These are phyloP conservation scores for Eumeta japonica DNA, from an alignment of 1,140 invertebrate genomes.

Conservation along the genomic window DNA sequence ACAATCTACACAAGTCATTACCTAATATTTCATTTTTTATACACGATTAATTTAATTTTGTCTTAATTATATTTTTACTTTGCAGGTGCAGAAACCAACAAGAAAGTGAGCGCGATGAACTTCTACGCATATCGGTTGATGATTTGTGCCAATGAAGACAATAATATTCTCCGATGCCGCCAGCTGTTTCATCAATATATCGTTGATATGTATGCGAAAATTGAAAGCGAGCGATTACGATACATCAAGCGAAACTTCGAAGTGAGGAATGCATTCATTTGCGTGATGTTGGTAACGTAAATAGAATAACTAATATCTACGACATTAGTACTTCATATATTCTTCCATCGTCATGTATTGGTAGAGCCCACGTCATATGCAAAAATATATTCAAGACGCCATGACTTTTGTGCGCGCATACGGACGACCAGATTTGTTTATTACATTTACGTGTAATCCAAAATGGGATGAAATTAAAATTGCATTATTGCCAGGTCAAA, in stretches of 20 bases:
- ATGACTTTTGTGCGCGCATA: conserved; percentile 43
- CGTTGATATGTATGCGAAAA: too few relatives aligned
- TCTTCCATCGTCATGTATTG: conserved; percentile 20
- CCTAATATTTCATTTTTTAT: too few relatives aligned
- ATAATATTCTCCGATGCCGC: conserved; percentile 21
- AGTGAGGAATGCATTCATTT: conserved; percentile 50
- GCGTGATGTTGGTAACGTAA: conserved; percentile 15
- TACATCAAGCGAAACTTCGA: conserved; percentile 52
- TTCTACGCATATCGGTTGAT: conserved; percentile 25
- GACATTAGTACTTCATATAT: conserved; percentile 15
- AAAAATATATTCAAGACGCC: conserved; percentile 19
- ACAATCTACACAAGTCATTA: too few relatives aligned
- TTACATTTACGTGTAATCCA: conserved; percentile 48
- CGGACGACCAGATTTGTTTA: conserved; percentile 38
- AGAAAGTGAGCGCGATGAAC: conserved; percentile 26
- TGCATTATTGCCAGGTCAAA: conserved; percentile 16
- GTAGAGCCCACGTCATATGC: too few relatives aligned
- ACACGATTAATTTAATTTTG: too few relatives aligned
- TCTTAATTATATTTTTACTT: too few relatives aligned
- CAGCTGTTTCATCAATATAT: conserved; percentile 32
- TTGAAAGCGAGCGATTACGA: too few relatives aligned
- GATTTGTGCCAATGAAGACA: conserved; percentile 33
- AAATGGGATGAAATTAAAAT: conserved; percentile 36
- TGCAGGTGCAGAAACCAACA: conserved; percentile 14
- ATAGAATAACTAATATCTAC: conserved; percentile 11